Evolutionary conservation across 2,888 invertebrate genomes (phyloP).

Genomic region (Chrysodeixis includens): DNA sequence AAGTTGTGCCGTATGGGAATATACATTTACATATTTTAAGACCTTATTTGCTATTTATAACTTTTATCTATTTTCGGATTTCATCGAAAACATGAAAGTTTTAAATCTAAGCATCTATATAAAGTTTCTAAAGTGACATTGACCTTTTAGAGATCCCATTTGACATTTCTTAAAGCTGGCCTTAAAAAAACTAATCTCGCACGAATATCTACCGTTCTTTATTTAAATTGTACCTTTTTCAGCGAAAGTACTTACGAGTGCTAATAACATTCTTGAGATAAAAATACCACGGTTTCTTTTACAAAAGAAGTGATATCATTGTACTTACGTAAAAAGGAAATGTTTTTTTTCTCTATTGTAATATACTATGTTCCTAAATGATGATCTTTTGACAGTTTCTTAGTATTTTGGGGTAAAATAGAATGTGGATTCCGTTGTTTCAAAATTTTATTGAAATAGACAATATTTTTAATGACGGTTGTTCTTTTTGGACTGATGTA

Average conservation of each 20-base stretch:
- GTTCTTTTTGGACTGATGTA: no score
- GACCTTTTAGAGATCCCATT: not conserved
- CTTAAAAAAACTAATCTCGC: conserved; percentile 1
- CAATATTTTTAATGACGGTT: no score
- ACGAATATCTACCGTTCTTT: not conserved
- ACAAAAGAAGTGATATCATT: conserved; percentile 48
- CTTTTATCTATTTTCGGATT: not conserved
- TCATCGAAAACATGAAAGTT: not conserved
- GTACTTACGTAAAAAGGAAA: conserved; percentile 40
- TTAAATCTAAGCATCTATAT: not conserved
- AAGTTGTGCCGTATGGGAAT: no score
- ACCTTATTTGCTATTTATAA: no score
- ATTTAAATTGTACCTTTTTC: not conserved
- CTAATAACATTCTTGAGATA: not conserved
- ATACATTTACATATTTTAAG: no score
- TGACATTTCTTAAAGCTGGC: not conserved
- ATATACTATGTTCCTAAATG: not conserved
- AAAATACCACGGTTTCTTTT: conserved; percentile 2
- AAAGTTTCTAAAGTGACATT: not conserved
- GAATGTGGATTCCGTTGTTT: no score
- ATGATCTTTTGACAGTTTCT: conserved; percentile 25
- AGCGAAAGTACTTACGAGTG: not conserved
- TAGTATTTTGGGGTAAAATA: no score
- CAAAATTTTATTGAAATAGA: no score
- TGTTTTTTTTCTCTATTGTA: conserved; percentile 34